These are phyloP conservation scores for Rhinolophus sinicus DNA, from an alignment of 2,113 vertebrate species.

Conservation along the genomic window DNA sequence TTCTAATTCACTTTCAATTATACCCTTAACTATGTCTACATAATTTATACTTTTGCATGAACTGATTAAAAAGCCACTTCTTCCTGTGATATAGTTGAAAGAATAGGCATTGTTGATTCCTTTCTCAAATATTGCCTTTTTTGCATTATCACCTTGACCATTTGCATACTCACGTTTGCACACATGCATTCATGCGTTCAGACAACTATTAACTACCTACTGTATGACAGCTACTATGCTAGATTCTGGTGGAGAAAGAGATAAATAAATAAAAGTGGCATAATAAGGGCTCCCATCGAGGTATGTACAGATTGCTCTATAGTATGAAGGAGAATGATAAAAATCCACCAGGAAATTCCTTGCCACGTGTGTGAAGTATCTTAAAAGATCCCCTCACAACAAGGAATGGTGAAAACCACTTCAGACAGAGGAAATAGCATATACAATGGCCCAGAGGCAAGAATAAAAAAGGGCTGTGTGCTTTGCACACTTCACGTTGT, in stretches of 20 bases:
- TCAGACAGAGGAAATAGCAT: background rate
- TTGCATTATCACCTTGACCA: background rate
- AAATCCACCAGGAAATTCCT: constrained; percentile 2
- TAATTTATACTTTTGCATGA: background rate
- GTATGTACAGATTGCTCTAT: background rate
- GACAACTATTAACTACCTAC: background rate
- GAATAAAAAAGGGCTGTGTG: background rate
- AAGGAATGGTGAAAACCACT: background rate
- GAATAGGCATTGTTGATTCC: background rate
- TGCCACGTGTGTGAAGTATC: background rate
- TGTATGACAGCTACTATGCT: background rate
- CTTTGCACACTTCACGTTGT: background rate
- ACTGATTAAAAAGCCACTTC: background rate
- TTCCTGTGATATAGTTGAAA: background rate
- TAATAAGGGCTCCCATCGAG: background rate
- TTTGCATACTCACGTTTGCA: background rate
- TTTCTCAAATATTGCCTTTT: background rate
- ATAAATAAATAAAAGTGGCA: background rate
- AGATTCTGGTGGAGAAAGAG: background rate
- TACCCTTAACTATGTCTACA: background rate
- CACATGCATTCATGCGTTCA: background rate
- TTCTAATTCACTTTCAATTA: constrained; percentile 6
- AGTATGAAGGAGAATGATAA: background rate
- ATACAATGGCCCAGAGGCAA: background rate
- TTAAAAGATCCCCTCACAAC: background rate